Evolutionary conservation across 23 tunicate species (phyloP).

Genomic region (Trididemnum nubilum): DNA sequence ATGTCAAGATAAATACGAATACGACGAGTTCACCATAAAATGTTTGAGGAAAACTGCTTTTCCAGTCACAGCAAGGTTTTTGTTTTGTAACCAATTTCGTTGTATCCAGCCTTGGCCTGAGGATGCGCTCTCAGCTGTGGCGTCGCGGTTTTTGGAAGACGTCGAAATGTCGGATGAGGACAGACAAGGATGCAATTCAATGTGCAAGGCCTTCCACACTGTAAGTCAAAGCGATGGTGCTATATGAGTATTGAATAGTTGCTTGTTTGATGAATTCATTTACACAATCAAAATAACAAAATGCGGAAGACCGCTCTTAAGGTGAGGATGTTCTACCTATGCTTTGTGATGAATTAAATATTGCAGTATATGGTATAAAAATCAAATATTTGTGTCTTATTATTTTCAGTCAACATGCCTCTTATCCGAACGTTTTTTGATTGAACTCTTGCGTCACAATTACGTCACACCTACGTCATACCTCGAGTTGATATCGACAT

Average conservation of each 20-base stretch:
- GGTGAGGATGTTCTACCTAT: too few relatives aligned
- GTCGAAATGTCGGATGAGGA: conserved; percentile 93
- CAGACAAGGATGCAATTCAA: conserved; percentile 67
- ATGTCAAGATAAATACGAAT: too few relatives aligned
- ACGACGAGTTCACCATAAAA: too few relatives aligned
- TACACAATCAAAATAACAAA: too few relatives aligned
- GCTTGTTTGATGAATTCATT: too few relatives aligned
- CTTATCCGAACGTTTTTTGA: conserved; percentile 22
- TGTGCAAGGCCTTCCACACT: conserved; percentile 92
- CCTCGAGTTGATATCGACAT: conserved; percentile 89
- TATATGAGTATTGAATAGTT: too few relatives aligned
- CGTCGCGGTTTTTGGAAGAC: conserved; percentile 88
- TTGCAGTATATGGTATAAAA: too few relatives aligned
- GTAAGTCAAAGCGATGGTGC: too few relatives aligned
- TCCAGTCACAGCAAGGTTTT: background rate
- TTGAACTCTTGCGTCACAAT: conserved; percentile 88
- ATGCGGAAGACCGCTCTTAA: too few relatives aligned
- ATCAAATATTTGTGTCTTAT: too few relatives aligned
- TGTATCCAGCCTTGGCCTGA: conserved; percentile 96
- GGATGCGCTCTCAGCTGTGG: conserved; percentile 96
- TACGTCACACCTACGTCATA: conserved; percentile 99
- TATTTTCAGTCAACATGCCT: conserved; percentile 19
- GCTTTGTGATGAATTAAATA: too few relatives aligned
- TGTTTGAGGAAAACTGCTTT: background rate
- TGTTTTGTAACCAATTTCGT: too few relatives aligned